Evolutionary conservation across 2,113 vertebrate genomes (phyloP), one percentile per base, ranked within the genome.

Genomic region (Dendropsophus ebraccatus): DNA sequence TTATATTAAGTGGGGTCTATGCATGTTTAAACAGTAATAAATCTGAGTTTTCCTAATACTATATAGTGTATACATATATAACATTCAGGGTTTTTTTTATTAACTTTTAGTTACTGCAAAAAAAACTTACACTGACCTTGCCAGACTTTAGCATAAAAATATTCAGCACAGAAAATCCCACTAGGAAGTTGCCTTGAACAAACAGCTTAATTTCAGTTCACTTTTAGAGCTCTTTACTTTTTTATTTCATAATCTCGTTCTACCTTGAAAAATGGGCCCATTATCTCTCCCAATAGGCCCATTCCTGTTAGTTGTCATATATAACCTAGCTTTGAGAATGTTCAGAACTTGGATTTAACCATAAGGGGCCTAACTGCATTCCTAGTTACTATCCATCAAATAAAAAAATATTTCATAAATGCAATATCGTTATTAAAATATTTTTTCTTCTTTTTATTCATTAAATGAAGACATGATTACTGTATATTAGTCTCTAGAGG

Each of bases 211-310:
- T 85, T 85, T 84, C 21, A 52, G 37, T 67, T 54, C 25, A 76
- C 52, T 49, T 49, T 60, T 41, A 35, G 32, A 75, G 12, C 16
- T 60, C 50, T 41, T 58, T 54, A 21, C 54, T 84, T 84, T 84
- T 32, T 47, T 69, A 28, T 82, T 67, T 82, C 45, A 37, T 70
- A 82, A 84, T 75, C 72, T 83, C 81, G 76, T 85, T 78, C 28
- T 52, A 49, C 60, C 74, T 85, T 85, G 83, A 78, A 85, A 85
- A n/a, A 73, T 69, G 12, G 58, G 19, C 60, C 56, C 72, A 78
- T 85, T 85, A 54, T 28, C 73, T 77, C 67, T 77, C 83, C 83
- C 74, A 85, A n/a, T 52, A 85, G 83, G 23, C 74, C 60, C 74
- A 85, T 85, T 85, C 25, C 60, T 32, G 25, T 84, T 41, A 19